phyloP scores from a whole-genome alignment of 2,888 invertebrate genomes.

The Spicauda simplicius region DNA sequence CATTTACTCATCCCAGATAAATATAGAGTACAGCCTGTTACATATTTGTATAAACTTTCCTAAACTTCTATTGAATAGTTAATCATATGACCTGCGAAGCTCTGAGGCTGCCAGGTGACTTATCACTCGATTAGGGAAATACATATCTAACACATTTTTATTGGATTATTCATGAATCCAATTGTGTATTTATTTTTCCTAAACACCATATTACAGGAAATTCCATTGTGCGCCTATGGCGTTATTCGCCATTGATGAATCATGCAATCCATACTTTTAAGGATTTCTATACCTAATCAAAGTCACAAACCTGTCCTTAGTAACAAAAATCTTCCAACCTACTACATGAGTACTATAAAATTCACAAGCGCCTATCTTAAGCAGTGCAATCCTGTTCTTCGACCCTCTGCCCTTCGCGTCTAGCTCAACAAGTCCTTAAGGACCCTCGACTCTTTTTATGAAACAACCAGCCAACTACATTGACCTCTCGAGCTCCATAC shows the following conservation, averaged over 20 bases:
- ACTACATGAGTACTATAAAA: conserved; percentile 24
- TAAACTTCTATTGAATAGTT: too few relatives aligned
- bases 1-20: too few relatives aligned
- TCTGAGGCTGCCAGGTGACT: too few relatives aligned
- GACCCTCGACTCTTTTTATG: conserved; percentile 71
- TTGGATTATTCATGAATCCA: too few relatives aligned
- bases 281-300: not conserved
- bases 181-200: too few relatives aligned
- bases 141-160: too few relatives aligned
- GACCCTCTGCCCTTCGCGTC: conserved; percentile 75
- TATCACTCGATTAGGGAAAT: too few relatives aligned
- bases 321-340: conserved; percentile 7
- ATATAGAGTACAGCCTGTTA: too few relatives aligned
- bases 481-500: conserved; percentile 48
- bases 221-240: not conserved
- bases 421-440: conserved; percentile 72
- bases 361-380: conserved; percentile 35
- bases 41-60: too few relatives aligned
- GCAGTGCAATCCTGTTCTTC: conserved; percentile 38
- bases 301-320: not conserved
- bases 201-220: too few relatives aligned
- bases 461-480: conserved; percentile 56
- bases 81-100: too few relatives aligned
- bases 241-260: not conserved
- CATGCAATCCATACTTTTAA: not conserved